Conservation (phyloP, 2,797 vertebrate species). For the Cynopterus sphinx region DNA sequence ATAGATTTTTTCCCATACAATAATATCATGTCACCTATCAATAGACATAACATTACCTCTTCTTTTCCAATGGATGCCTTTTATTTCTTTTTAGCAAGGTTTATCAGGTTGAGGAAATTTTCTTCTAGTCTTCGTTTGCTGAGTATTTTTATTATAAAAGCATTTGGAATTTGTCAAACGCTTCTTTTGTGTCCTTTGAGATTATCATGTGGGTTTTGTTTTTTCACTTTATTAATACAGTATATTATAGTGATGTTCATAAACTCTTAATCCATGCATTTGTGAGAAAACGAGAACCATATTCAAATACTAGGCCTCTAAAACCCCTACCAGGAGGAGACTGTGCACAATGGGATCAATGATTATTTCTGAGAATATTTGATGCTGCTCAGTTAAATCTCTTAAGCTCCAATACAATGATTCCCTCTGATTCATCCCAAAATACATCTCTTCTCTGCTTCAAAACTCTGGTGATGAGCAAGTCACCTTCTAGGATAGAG, state of each 20-base stretch:
- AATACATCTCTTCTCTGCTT: neutral
- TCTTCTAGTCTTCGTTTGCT: neutral
- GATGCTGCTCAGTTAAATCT: neutral
- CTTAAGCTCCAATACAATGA: neutral
- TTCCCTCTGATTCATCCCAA: neutral
- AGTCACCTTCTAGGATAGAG: neutral
- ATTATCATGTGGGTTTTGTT: neutral
- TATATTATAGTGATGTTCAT: neutral
- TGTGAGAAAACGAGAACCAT: neutral
- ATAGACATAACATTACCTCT: neutral
- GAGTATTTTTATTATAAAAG: neutral
- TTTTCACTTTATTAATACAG: neutral
- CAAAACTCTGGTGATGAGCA: neutral
- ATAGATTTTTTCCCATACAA: neutral
- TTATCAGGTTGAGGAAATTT: neutral
- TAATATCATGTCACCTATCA: neutral
- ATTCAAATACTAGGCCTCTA: neutral
- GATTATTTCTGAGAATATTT: neutral
- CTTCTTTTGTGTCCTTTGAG: neutral
- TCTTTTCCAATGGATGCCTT: neutral
- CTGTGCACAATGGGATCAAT: neutral
- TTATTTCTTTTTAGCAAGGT: neutral
- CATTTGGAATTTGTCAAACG: neutral
- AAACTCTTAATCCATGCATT: neutral
- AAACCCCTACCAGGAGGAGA: neutral